phyloP scores from a whole-genome alignment of 2,113 vertebrate species.

The Apus apus region DNA sequence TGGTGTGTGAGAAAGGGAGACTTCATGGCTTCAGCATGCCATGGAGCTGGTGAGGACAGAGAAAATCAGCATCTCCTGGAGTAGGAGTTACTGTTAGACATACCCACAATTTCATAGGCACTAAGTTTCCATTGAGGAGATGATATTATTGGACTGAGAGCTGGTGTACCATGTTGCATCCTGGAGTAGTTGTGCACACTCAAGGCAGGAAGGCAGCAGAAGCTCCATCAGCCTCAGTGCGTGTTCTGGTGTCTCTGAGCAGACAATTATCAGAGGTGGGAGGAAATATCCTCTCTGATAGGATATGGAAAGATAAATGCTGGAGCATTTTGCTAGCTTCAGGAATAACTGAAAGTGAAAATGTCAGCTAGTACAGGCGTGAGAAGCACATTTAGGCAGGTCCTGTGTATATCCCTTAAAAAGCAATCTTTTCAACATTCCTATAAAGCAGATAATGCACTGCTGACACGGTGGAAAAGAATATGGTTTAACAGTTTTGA shows the following conservation, averaged over 20 bases:
- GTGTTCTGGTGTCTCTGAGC: not conserved
- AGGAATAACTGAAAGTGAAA: slow-evolving; percentile 27
- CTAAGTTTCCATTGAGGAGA: not conserved
- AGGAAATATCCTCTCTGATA: not conserved
- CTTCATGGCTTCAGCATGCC: not conserved
- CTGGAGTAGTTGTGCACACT: not conserved
- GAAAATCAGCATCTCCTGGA: not conserved
- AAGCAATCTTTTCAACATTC: slow-evolving; percentile 67
- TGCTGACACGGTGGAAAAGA: slow-evolving; percentile 74
- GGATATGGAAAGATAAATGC: not conserved
- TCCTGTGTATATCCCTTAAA: slow-evolving; percentile 45
- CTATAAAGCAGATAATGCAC: slow-evolving; percentile 48
- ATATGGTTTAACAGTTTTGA: slow-evolving; percentile 69
- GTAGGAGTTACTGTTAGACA: not conserved
- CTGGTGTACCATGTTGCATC: fast-evolving
- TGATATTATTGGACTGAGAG: not conserved
- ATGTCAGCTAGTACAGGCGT: not conserved
- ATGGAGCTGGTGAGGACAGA: not conserved
- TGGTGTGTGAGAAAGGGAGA: not conserved
- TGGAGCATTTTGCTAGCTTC: not conserved
- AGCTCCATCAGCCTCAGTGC: not conserved
- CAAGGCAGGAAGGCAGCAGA: not conserved
- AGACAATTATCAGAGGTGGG: not conserved
- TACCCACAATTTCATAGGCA: not conserved
- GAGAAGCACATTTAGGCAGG: not conserved